These are phyloP conservation scores for Parotia lawesii DNA, from an alignment of 2,113 vertebrate genomes.

Conservation along the genomic window DNA sequence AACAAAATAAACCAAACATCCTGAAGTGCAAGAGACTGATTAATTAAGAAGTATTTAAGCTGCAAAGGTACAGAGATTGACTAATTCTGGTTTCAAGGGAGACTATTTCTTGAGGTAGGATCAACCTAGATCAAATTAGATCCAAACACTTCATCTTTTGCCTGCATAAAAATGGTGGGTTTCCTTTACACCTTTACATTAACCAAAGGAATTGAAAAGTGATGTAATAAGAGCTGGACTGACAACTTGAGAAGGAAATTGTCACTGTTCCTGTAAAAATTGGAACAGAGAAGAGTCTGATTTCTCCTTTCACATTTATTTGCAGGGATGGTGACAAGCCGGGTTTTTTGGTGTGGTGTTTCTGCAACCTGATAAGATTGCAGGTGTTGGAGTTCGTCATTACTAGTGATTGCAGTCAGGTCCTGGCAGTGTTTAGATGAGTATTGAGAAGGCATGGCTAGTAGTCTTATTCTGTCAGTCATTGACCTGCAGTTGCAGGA, in stretches of 20 bases:
- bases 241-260: background rate
- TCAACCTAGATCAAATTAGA: background rate
- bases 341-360: background rate
- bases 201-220: background rate
- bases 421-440: background rate
- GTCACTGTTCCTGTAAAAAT: background rate
- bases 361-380: background rate
- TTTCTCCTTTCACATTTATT: slow-evolving; percentile 1
- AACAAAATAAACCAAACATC: background rate
- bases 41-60: background rate
- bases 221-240: background rate
- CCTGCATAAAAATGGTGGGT: background rate
- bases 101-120: background rate
- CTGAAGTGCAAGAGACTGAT: background rate
- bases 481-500: background rate
- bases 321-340: background rate
- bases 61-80: background rate
- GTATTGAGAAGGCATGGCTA: background rate
- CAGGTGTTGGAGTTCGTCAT: background rate
- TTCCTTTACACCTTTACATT: background rate
- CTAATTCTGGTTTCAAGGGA: background rate
- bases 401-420: background rate
- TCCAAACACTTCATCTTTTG: background rate
- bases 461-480: background rate
- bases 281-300: background rate